These are phyloP conservation scores for Mola mola DNA, from an alignment of 2,113 vertebrate genomes.

Conservation along the genomic window DNA sequence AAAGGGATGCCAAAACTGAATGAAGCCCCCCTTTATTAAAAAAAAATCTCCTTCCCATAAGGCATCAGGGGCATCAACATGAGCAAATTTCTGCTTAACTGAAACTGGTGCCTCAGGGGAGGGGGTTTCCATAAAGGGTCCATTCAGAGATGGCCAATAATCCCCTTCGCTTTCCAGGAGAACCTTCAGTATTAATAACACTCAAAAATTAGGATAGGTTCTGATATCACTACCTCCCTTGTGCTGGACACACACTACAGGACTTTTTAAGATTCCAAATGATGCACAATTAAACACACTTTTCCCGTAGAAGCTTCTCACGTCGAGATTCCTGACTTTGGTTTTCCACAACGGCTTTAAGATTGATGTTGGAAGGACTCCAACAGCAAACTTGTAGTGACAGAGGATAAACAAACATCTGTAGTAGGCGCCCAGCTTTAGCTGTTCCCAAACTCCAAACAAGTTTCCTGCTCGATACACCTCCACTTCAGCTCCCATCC, in stretches of 20 bases:
- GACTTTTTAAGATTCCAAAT: constrained; percentile 23
- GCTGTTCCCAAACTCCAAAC: constrained; percentile 82
- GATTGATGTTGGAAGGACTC: constrained; percentile 40
- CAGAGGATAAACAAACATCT: constrained; percentile 45
- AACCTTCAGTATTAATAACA: constrained; percentile 37
- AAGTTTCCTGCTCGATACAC: constrained; percentile 47
- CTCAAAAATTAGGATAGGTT: constrained; percentile 41
- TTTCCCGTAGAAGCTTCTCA: constrained; percentile 11
- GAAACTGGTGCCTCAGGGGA: constrained; percentile 33
- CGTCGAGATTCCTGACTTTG: constrained; percentile 34
- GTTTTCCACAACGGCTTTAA: constrained; percentile 9
- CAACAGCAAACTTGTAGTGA: constrained; percentile 35
- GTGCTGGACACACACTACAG: constrained; percentile 70
- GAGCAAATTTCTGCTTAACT: constrained; percentile 16
- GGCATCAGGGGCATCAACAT: constrained; percentile 6
- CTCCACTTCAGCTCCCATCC: constrained; percentile 32
- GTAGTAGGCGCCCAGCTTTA: constrained; percentile 71
- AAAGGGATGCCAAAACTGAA: constrained; percentile 50
- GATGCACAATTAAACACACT: constrained; percentile 36
- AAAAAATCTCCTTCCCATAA: constrained; percentile 44
- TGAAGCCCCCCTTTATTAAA: constrained; percentile 22
- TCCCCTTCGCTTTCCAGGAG: constrained; percentile 38
- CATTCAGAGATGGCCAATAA: constrained; percentile 45
- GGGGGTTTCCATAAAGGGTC: constrained; percentile 31
- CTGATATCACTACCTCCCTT: constrained; percentile 50